A percentile compares a stretch with the other conserved stretches of the same genome.
phyloP scores from a whole-genome alignment of 2,113 vertebrate genomes.

The Ceratotherium simum region DNA sequence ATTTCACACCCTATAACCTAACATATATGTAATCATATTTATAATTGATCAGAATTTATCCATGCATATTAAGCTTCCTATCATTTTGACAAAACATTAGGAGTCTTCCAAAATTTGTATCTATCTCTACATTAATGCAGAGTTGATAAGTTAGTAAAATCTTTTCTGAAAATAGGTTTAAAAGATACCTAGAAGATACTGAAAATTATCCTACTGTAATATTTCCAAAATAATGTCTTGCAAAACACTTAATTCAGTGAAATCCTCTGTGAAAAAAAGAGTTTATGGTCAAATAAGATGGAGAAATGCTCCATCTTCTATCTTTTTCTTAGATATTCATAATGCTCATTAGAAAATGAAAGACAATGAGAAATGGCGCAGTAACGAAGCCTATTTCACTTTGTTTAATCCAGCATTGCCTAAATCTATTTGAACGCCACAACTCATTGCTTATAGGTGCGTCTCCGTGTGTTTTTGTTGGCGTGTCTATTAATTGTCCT shows the following conservation, averaged over 20 bases:
- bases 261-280: neutral
- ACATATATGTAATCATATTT: neutral
- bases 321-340: neutral
- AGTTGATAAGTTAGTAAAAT: slow-evolving; percentile 24
- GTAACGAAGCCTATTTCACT: neutral
- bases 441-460: neutral
- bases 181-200: neutral
- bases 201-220: slow-evolving; percentile 3
- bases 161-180: slow-evolving; percentile 28
- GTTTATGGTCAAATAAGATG: neutral
- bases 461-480: neutral
- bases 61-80: neutral
- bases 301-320: neutral
- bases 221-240: neutral
- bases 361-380: neutral
- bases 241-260: neutral
- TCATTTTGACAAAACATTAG: slow-evolving; percentile 34
- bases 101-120: slow-evolving; percentile 27
- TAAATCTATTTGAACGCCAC: neutral
- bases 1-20: neutral
- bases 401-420: neutral
- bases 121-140: neutral
- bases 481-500: neutral
- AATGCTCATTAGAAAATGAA: neutral
- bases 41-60: neutral